These are phyloP conservation scores for Smittia sp. DNA, from an alignment of 2,888 invertebrate genomes.

Conservation along the genomic window DNA sequence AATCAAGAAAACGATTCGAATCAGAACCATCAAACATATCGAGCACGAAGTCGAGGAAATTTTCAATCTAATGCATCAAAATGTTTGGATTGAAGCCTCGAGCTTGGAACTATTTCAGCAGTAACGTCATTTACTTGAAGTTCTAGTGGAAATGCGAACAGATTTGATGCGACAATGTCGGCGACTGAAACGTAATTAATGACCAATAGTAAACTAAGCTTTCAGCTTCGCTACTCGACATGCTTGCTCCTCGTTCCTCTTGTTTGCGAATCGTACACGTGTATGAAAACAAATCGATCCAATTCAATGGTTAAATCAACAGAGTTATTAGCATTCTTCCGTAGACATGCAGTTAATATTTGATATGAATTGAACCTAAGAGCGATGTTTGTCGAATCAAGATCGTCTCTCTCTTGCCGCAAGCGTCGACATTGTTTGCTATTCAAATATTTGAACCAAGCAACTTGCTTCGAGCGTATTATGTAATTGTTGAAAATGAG, in stretches of 20 bases:
- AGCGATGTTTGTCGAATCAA: neutral
- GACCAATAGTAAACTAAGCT: too few species aligned
- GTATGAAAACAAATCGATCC: constrained; percentile 33
- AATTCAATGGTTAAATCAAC: constrained; percentile 35
- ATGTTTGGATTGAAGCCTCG: too few species aligned
- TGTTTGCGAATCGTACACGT: neutral
- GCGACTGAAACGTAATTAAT: too few species aligned
- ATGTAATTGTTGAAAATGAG: neutral
- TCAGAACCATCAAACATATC: too few species aligned
- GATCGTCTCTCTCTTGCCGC: neutral
- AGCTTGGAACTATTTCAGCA: too few species aligned
- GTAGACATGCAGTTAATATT: constrained; percentile 33
- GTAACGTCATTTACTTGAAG: too few species aligned
- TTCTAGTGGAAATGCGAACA: too few species aligned
- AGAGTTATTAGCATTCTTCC: constrained; percentile 22
- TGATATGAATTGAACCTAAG: constrained; percentile 18
- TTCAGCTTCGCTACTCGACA: neutral
- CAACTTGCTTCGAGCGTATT: too few species aligned
- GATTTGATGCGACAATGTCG: too few species aligned
- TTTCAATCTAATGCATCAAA: too few species aligned
- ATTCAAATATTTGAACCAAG: neutral
- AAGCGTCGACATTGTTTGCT: neutral
- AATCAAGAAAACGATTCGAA: too few species aligned
- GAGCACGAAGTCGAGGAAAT: too few species aligned
- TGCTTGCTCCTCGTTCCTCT: neutral